phyloP scores from a whole-genome alignment of 2,888 invertebrate species.

The Drosophila siamana region DNA sequence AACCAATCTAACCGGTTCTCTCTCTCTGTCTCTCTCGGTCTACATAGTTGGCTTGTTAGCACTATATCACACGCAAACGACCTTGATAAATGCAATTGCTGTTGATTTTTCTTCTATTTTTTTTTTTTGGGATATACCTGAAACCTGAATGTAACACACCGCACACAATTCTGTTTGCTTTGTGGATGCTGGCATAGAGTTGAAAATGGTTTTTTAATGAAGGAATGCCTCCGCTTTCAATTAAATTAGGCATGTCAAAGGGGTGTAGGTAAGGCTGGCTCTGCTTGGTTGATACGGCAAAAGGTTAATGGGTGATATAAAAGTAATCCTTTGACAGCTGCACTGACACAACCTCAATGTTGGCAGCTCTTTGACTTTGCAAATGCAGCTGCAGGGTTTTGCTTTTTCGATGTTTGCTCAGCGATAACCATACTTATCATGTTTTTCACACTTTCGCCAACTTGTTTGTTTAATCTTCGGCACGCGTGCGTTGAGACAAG shows the following conservation, averaged over 20 bases:
- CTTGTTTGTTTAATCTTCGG: conserved; percentile 3
- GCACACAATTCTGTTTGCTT: conserved; percentile 1
- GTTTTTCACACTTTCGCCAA: conserved; percentile 1
- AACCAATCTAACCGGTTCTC: conserved; percentile 50
- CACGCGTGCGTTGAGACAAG: neutral
- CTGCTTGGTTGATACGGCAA: conserved; percentile 23
- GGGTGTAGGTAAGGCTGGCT: conserved; percentile 6
- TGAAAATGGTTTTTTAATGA: conserved; percentile 57
- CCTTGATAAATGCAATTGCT: conserved; percentile 55
- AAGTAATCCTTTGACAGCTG: conserved; percentile 48
- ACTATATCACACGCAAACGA: conserved; percentile 18
- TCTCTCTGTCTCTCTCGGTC: neutral
- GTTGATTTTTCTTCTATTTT: no score
- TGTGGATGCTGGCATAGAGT: conserved; percentile 2
- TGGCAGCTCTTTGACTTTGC: neutral
- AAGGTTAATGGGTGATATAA: conserved; percentile 33
- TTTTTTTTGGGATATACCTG: conserved; percentile 6
- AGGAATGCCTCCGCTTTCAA: conserved; percentile 48
- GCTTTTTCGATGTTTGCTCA: no score
- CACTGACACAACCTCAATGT: conserved; percentile 20
- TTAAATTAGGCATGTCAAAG: conserved; percentile 54
- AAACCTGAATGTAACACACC: conserved; percentile 13
- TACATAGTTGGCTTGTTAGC: conserved; percentile 50
- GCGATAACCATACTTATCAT: neutral
- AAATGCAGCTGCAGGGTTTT: conserved; percentile 27